Percentiles rank a stretch among this genome's conserved stretches.
Conservation (phyloP, 1,140 invertebrate genomes). For the Charaxes varanes region DNA sequence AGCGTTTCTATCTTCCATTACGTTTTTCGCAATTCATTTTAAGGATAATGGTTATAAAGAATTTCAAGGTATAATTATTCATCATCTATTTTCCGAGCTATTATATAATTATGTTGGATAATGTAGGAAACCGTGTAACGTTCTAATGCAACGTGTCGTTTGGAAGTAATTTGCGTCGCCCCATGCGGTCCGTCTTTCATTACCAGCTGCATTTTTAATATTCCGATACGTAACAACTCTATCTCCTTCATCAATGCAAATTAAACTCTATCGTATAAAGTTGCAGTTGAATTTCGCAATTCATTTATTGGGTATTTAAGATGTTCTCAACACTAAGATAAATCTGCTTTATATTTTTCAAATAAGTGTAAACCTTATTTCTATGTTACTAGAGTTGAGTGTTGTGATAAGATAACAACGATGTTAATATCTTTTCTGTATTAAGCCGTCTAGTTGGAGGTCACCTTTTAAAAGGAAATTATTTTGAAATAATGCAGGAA, state of each 20-base stretch:
- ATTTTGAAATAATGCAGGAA: constrained; percentile 35
- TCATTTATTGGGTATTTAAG: no score
- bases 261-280: no score
- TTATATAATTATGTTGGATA: constrained; percentile 20
- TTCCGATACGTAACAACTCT: no score
- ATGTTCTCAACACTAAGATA: no score
- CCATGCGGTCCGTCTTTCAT: constrained; percentile 57
- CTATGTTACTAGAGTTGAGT: neutral
- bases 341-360: neutral
- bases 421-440: no score
- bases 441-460: constrained; percentile 26
- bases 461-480: constrained; percentile 44
- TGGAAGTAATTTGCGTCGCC: constrained; percentile 62
- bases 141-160: constrained; percentile 59
- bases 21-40: neutral
- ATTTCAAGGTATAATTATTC: constrained; percentile 10
- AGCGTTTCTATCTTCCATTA: neutral
- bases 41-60: constrained; percentile 1
- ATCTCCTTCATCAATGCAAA: no score
- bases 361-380: constrained; percentile 12
- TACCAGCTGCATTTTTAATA: constrained; percentile 27
- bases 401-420: no score
- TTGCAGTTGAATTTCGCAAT: no score
- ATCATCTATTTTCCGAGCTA: constrained; percentile 17
- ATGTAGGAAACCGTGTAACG: constrained; percentile 18